Evolutionary conservation across 2,888 invertebrate species (phyloP), one percentile per base, ranked within the genome.

Genomic region (Mimas tiliae): DNA sequence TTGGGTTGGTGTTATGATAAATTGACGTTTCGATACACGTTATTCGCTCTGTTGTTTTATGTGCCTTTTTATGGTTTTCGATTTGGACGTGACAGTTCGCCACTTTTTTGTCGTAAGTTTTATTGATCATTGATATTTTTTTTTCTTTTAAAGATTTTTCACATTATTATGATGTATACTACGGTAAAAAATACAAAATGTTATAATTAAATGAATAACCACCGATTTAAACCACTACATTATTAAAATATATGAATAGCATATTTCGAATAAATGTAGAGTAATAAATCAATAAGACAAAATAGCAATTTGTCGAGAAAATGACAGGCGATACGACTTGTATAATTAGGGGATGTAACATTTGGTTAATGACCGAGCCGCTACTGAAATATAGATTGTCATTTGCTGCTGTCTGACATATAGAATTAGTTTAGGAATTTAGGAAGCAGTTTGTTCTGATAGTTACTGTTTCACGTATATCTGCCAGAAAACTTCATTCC

Each of bases 1-100:
- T 71, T 68, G 69, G 70, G 67, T 71, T 72, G 75, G 73, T 74
- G 72, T 79, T 70, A 74, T 82, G 84, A 84, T 82, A 79, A 81
- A 83, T 83, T 72, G 79, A 69, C 52, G 52, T 52, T 52, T n/a
- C 27, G 52, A 50, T 42, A 52, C n/a, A 64, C 16, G 45, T n/a
- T 53, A 42, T 19, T 27, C 21, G 71, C 69, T 50, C 72, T 78
- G 78, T 72, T 45, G 66, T 65, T 63, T 66, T 16, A 48, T 69
- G 70, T 72, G 69, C 66, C 65, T 69, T 74, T 68, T 67, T 66
- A 70, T 72, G 68, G 67, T 69, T 34, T 63, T 53, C 62, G 58
- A 67, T 66, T 14, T 48, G 68, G 67, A 67, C 67, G 71, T 69
- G 70, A 70, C 70, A 66, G 63, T 67, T 69, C 58, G 69, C 12